Evolutionary conservation across 1,140 invertebrate species (phyloP).

Genomic region (Maconellicoccus hirsutus): DNA sequence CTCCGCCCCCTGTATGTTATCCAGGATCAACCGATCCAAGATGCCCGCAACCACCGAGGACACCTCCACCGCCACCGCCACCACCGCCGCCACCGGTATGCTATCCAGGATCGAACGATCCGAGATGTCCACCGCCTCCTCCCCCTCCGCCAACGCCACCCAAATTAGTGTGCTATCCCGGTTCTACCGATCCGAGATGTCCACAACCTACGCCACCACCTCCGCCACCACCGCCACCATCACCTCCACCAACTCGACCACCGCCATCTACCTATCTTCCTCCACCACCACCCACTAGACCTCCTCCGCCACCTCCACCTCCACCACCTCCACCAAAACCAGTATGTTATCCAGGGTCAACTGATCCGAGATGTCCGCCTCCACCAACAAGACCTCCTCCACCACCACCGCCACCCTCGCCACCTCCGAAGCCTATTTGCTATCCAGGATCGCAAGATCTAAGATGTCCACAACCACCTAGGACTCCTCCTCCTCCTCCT

Average conservation of each 20-base stretch:
- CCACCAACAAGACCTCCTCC: conserved; percentile 26
- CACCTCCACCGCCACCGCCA: conserved; percentile 30
- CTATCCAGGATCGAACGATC: conserved; percentile 43
- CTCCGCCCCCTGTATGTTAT: conserved; percentile 36
- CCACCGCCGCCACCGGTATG: conserved; percentile 34
- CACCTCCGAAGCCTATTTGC: conserved; percentile 29
- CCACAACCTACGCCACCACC: conserved; percentile 29
- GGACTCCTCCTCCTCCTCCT: conserved; percentile 30
- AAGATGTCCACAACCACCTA: conserved; percentile 33
- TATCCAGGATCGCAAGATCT: conserved; percentile 35
- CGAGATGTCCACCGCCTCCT: conserved; percentile 29
- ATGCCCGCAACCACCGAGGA: conserved; percentile 32
- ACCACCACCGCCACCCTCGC: conserved; percentile 30
- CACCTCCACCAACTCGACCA: conserved; percentile 28
- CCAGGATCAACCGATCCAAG: conserved; percentile 42
- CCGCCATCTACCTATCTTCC: conserved; percentile 26
- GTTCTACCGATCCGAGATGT: conserved; percentile 33
- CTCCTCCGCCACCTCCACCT: conserved; percentile 27
- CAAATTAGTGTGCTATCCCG: conserved; percentile 32
- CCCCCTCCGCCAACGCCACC: conserved; percentile 26
- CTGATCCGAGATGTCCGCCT: conserved; percentile 31
- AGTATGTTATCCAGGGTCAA: conserved; percentile 32
- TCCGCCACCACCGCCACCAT: conserved; percentile 26
- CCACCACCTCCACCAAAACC: conserved; percentile 26
- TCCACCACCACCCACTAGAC: conserved; percentile 33